These are phyloP conservation scores for Ooceraea biroi DNA, from an alignment of 1,140 invertebrate genomes.

Conservation along the genomic window DNA sequence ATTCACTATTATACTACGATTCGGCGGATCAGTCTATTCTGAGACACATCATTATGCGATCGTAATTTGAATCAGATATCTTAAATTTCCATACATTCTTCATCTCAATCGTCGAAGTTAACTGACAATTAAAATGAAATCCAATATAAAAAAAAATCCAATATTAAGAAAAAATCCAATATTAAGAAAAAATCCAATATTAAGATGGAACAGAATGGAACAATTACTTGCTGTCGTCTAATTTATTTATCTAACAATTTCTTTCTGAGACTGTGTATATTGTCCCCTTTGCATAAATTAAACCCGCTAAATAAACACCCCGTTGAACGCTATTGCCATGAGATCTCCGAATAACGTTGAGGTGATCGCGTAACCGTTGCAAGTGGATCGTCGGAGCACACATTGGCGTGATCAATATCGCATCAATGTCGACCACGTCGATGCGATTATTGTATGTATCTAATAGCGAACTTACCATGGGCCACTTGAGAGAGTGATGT, in stretches of 20 bases:
- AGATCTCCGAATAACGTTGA: neutral
- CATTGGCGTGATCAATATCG: neutral
- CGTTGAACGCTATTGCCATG: neutral
- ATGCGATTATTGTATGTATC: neutral
- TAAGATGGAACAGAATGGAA: neutral
- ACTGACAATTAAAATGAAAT: neutral
- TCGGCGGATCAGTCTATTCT: constrained; percentile 5
- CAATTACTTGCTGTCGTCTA: neutral
- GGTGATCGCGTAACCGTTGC: too few relatives aligned
- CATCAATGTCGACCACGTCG: too few relatives aligned
- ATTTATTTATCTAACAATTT: neutral
- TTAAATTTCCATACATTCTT: neutral
- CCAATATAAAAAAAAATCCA: too few relatives aligned
- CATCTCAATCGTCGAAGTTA: constrained; percentile 12
- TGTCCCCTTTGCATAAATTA: too few relatives aligned
- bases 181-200: neutral
- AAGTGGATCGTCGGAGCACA: neutral
- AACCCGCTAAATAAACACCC: too few relatives aligned
- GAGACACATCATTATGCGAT: constrained; percentile 14
- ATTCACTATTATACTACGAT: constrained; percentile 36
- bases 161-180: neutral
- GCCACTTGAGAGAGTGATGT: neutral
- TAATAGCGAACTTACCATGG: neutral
- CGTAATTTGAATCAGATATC: neutral
- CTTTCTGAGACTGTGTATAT: neutral